Conservation (phyloP, 2,797 vertebrate species). For the Decapterus maruadsi region DNA sequence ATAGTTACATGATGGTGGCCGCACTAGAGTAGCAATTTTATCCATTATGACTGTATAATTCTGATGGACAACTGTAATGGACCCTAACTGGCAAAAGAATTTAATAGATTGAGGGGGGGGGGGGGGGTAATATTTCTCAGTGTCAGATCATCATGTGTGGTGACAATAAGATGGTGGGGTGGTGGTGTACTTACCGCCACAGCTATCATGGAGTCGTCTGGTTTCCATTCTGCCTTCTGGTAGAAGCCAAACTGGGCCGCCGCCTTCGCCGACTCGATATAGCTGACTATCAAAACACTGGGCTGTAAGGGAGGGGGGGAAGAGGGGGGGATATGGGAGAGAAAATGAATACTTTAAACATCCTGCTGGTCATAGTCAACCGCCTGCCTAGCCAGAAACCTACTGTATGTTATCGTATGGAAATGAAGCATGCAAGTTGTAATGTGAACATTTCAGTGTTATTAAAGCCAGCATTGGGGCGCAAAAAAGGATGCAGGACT, state of each 20-base stretch:
- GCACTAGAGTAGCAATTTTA: background rate
- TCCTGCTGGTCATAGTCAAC: constrained; percentile 23
- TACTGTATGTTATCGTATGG: background rate
- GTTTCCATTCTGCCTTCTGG: constrained; percentile 94
- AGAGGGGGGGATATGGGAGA: constrained; percentile 31
- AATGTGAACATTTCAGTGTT: constrained; percentile 1
- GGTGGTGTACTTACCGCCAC: constrained; percentile 90
- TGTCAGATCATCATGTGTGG: background rate
- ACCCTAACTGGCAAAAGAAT: background rate
- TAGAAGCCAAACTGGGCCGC: constrained; percentile 94
- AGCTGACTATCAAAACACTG: constrained; percentile 96
- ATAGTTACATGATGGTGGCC: background rate
- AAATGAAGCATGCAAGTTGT: background rate
- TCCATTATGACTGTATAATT: background rate
- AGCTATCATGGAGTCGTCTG: constrained; percentile 96
- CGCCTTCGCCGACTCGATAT: constrained; percentile 94
- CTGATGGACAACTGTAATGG: background rate
- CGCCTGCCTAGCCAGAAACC: background rate
- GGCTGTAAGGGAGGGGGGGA: constrained; percentile 86
- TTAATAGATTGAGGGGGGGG: background rate
- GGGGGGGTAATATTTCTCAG: background rate
- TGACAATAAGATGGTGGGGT: constrained; percentile 9
- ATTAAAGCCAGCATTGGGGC: background rate
- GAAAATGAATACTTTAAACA: constrained; percentile 49
- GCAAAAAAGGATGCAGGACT: background rate